Percentiles rank a stretch among this genome's conserved stretches.
Conservation (phyloP, 2,888 invertebrate species). For the Maniola hyperantus region DNA sequence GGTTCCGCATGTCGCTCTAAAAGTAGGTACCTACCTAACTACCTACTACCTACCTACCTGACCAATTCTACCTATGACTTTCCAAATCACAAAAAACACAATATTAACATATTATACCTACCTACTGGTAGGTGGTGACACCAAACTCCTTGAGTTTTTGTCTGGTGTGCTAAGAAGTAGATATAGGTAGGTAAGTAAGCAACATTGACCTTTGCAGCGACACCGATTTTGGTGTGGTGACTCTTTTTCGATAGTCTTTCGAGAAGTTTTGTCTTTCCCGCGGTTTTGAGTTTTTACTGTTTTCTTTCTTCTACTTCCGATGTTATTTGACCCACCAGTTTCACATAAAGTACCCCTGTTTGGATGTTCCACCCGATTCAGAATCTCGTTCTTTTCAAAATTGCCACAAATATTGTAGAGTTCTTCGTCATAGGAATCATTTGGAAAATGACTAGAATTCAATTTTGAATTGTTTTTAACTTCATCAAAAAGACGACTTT, state of each 20-base stretch:
- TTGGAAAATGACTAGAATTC: neutral
- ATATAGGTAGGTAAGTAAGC: neutral
- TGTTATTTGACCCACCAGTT: neutral
- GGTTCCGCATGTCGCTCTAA: too few relatives aligned
- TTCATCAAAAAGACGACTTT: neutral
- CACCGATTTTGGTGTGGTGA: neutral
- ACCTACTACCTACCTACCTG: too few relatives aligned
- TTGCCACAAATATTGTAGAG: neutral
- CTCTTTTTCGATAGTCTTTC: neutral
- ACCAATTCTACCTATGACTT: too few relatives aligned
- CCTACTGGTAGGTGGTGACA: too few relatives aligned
- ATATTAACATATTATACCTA: too few relatives aligned
- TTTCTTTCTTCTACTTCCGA: neutral
- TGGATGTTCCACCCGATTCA: neutral
- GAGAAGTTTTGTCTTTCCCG: neutral
- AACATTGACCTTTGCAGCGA: neutral
- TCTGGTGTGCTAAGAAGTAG: neutral
- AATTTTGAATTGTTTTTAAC: neutral
- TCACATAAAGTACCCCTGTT: neutral
- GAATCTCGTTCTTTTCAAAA: neutral
- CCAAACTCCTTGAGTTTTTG: too few relatives aligned
- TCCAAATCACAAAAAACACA: too few relatives aligned
- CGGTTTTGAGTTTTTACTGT: neutral
- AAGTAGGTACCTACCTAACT: too few relatives aligned
- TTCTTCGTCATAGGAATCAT: neutral